phyloP scores from a whole-genome alignment of 2,797 vertebrate species.

The Pseudochromis fuscus region DNA sequence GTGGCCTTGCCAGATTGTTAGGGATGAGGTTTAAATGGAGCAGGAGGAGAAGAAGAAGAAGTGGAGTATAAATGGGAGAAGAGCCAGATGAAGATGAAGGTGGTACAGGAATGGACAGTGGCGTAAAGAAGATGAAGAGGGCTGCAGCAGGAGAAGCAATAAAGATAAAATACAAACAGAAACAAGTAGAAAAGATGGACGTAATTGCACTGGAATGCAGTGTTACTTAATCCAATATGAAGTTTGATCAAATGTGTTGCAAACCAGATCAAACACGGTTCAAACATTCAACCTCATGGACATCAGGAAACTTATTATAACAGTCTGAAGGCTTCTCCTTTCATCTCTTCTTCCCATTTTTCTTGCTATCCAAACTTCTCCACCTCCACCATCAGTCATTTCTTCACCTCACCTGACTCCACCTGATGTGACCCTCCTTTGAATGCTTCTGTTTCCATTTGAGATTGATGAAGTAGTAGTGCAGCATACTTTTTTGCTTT shows the following conservation, averaged over 20 bases:
- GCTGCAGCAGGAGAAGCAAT: background rate
- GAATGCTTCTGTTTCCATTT: background rate
- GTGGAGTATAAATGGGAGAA: background rate
- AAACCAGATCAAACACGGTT: too few species aligned
- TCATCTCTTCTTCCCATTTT: too few species aligned
- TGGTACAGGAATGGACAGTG: background rate
- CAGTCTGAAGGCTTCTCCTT: too few species aligned
- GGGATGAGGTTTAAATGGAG: constrained; percentile 38
- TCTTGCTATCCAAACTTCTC: too few species aligned
- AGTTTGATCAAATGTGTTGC: too few species aligned
- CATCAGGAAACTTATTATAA: background rate
- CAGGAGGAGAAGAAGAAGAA: constrained; percentile 14
- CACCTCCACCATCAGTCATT: background rate
- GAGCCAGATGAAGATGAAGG: background rate
- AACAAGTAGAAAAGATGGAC: background rate
- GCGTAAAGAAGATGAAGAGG: background rate
- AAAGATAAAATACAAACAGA: background rate
- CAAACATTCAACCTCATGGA: too few species aligned
- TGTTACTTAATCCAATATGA: background rate
- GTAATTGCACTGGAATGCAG: background rate
- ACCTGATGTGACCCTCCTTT: background rate
- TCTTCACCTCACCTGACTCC: background rate
- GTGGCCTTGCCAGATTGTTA: constrained; percentile 12
- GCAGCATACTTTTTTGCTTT: too few species aligned
- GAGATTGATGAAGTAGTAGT: background rate